phyloP scores from a whole-genome alignment of 2,113 vertebrate genomes.

The Chaenocephalus aceratus region DNA sequence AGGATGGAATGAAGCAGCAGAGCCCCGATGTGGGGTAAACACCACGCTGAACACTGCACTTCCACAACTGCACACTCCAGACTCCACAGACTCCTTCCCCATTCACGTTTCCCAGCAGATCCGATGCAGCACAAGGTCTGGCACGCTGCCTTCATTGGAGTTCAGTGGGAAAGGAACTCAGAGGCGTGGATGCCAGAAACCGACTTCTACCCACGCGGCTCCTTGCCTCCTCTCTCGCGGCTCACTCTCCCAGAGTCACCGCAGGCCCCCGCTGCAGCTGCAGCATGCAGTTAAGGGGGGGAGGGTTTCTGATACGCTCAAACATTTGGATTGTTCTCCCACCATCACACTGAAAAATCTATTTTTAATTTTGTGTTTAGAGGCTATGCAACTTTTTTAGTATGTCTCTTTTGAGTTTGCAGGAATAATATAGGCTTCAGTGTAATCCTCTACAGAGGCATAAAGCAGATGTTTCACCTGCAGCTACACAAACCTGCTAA shows the following conservation, averaged over 20 bases:
- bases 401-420: slow-evolving; percentile 48
- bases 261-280: slow-evolving; percentile 47
- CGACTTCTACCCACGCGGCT: slow-evolving; percentile 36
- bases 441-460: slow-evolving; percentile 21
- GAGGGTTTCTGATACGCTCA: slow-evolving; percentile 37
- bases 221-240: slow-evolving; percentile 37
- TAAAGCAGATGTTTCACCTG: slow-evolving; percentile 46
- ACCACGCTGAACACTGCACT: slow-evolving; percentile 56
- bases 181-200: slow-evolving; percentile 57
- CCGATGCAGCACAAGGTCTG: slow-evolving; percentile 58
- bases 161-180: slow-evolving; percentile 42
- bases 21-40: slow-evolving; percentile 63
- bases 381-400: slow-evolving; percentile 47
- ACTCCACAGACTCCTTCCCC: slow-evolving; percentile 39
- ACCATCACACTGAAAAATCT: slow-evolving; percentile 58
- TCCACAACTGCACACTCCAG: slow-evolving; percentile 53
- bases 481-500: slow-evolving; percentile 32
- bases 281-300: slow-evolving; percentile 41
- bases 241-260: slow-evolving; percentile 49
- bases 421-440: slow-evolving; percentile 38
- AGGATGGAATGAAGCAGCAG: slow-evolving; percentile 69
- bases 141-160: slow-evolving; percentile 44
- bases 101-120: slow-evolving; percentile 57
- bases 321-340: slow-evolving; percentile 54
- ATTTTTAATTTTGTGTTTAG: slow-evolving; percentile 64